Conservation (phyloP, 2,888 invertebrate species). For the Norana najaformis region DNA sequence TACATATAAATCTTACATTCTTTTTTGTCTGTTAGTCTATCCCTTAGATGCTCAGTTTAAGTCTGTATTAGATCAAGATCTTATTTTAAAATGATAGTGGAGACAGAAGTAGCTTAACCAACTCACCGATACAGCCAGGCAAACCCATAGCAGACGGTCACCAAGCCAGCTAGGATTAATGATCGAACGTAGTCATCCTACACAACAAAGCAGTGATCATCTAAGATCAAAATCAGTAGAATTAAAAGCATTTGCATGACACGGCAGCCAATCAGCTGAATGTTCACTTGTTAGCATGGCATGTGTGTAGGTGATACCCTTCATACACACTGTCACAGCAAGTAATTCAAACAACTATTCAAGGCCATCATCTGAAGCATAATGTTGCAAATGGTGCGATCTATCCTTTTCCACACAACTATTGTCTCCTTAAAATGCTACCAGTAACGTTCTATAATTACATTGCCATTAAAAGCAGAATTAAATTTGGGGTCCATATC, state of each 20-base stretch:
- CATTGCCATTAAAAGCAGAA: neutral
- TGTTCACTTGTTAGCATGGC: neutral
- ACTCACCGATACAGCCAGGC: slow-evolving; percentile 17
- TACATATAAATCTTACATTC: no score
- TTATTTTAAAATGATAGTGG: neutral
- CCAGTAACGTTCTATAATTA: neutral
- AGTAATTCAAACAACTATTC: neutral
- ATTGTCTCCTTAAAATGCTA: neutral
- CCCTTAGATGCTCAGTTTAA: no score
- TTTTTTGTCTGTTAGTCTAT: no score
- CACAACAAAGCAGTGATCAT: neutral
- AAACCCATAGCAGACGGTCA: slow-evolving; percentile 21
- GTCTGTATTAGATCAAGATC: neutral
- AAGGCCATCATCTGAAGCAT: neutral
- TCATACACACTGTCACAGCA: neutral
- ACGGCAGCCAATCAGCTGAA: neutral
- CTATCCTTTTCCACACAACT: neutral
- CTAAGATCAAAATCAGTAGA: neutral
- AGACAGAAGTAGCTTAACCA: neutral
- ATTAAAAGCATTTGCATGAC: neutral
- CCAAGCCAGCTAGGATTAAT: neutral
- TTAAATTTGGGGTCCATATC: no score
- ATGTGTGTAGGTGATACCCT: neutral
- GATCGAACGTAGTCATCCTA: slow-evolving; percentile 26
- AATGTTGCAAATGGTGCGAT: no score